phyloP scores from a whole-genome alignment of 2,797 vertebrate genomes.

The Todus mexicanus region DNA sequence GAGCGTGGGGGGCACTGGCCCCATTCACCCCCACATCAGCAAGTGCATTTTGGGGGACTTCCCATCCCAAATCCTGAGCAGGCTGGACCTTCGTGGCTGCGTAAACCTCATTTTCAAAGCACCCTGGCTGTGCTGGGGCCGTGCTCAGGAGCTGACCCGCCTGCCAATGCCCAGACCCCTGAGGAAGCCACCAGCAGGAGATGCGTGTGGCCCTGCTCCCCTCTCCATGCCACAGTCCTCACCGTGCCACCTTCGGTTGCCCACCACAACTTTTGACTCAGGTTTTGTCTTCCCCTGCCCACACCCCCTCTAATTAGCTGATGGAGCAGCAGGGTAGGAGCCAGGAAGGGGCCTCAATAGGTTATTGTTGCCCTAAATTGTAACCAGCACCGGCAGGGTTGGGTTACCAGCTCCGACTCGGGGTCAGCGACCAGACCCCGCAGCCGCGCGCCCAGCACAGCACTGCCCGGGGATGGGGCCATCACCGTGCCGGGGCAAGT shows the following conservation, averaged over 20 bases:
- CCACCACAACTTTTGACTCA: not conserved
- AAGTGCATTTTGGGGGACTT: not conserved
- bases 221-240: accelerated
- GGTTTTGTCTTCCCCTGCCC: not conserved
- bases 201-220: accelerated
- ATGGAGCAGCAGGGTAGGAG: slow-evolving; percentile 37
- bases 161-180: accelerated
- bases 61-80: not conserved
- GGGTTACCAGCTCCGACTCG: not conserved
- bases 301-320: slow-evolving; percentile 4
- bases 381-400: not conserved
- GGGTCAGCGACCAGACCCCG: not conserved
- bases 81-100: accelerated
- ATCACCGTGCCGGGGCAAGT: accelerated
- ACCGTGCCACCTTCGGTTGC: not conserved
- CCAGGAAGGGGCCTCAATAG: slow-evolving; percentile 54
- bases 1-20: not conserved
- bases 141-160: not conserved
- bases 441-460: accelerated
- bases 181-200: not conserved
- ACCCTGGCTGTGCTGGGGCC: accelerated
- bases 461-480: accelerated
- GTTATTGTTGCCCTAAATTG: slow-evolving; percentile 55
- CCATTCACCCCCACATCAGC: not conserved
- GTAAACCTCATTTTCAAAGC: not conserved